phyloP scores from a whole-genome alignment of 2,888 invertebrate genomes.

The Choristoneura rosaceana region DNA sequence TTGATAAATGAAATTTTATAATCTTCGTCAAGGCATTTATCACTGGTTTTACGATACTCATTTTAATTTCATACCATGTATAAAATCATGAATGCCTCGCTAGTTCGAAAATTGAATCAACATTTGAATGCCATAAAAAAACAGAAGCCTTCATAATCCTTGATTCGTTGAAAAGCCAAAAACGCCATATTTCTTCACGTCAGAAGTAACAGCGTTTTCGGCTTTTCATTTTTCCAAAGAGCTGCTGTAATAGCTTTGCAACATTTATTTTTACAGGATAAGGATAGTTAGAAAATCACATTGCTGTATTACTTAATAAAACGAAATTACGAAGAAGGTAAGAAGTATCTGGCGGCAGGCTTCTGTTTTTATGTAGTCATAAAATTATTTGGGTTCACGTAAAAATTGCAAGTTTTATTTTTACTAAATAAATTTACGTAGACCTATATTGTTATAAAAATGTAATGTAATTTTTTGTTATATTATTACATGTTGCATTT shows the following conservation, averaged over 20 bases:
- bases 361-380: conserved; percentile 65
- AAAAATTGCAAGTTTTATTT: neutral
- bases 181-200: conserved; percentile 6
- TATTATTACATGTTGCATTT: conserved; percentile 33
- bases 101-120: neutral
- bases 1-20: conserved; percentile 1
- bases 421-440: conserved; percentile 18
- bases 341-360: conserved; percentile 57
- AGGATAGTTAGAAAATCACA: conserved; percentile 79
- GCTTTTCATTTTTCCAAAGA: conserved; percentile 11
- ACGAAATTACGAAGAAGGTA: conserved; percentile 57
- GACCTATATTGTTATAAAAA: conserved; percentile 21
- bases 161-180: conserved; percentile 41
- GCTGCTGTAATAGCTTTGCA: conserved; percentile 10
- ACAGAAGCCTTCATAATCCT: conserved; percentile 59
- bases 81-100: conserved; percentile 6
- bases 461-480: conserved; percentile 29
- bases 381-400: conserved; percentile 10
- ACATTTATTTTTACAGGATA: conserved; percentile 70
- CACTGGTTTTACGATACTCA: conserved; percentile 9
- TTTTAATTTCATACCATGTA: conserved; percentile 13
- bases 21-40: conserved; percentile 6
- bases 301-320: conserved; percentile 74
- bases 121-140: conserved; percentile 48
- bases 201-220: neutral